Evolutionary conservation across 1,140 invertebrate species (phyloP).

Genomic region (Apis mellifera): DNA sequence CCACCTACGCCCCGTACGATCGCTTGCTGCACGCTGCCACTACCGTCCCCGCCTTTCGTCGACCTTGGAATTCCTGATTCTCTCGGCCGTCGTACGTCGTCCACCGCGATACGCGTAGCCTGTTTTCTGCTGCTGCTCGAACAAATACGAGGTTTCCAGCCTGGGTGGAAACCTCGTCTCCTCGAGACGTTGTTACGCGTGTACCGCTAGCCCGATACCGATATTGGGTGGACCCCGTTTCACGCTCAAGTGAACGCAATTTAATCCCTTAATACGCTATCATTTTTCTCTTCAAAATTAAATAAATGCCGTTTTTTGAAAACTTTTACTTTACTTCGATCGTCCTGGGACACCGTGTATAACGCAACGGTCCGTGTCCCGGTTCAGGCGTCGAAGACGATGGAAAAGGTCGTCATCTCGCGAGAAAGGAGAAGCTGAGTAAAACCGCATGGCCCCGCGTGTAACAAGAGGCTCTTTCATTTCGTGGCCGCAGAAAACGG

Average conservation of each 20-base stretch:
- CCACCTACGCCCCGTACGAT: not conserved
- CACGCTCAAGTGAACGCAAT: not conserved
- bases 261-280: no score
- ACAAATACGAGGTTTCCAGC: conserved; percentile 22
- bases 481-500: conserved; percentile 38
- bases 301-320: no score
- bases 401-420: not conserved
- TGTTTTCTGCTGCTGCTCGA: conserved; percentile 3
- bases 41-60: conserved; percentile 33
- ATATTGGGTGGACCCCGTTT: conserved; percentile 32
- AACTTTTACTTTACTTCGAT: no score
- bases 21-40: conserved; percentile 37
- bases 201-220: conserved; percentile 42
- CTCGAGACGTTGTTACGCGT: not conserved
- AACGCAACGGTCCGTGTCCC: not conserved
- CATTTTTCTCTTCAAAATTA: no score
- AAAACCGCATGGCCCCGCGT: conserved; percentile 49
- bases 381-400: not conserved
- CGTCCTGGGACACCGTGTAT: not conserved
- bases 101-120: not conserved
- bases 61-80: conserved; percentile 53
- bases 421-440: conserved; percentile 1
- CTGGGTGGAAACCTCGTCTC: no score
- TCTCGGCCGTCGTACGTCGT: conserved; percentile 14
- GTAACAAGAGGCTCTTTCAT: conserved; percentile 78